These are phyloP conservation scores for Willowsia nigromaculata DNA, from an alignment of 2,888 invertebrate genomes.

Conservation along the genomic window DNA sequence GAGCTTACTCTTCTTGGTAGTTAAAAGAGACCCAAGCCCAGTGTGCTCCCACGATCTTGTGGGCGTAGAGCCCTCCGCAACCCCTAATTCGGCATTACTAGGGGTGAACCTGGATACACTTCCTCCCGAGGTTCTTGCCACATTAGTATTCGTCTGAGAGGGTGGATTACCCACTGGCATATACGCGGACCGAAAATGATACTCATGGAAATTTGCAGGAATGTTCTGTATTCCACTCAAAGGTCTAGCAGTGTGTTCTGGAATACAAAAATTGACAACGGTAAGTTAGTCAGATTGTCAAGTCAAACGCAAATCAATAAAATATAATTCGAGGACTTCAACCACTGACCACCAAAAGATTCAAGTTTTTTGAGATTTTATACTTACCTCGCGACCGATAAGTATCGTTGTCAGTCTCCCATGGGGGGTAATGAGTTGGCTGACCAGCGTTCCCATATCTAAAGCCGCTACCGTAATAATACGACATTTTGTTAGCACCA, in stretches of 20 bases:
- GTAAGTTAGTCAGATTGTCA: too few relatives aligned
- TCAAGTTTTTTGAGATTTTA: not conserved
- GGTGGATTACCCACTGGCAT: not conserved
- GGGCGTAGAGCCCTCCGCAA: not conserved
- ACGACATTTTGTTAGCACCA: not conserved
- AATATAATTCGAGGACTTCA: not conserved
- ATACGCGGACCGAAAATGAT: not conserved
- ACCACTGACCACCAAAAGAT: not conserved
- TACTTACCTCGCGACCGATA: not conserved
- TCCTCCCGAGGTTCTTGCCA: not conserved
- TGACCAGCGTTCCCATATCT: not conserved
- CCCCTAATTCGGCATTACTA: not conserved
- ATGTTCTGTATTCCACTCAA: not conserved
- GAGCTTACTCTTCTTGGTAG: constrained; percentile 27
- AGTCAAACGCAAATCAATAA: not conserved
- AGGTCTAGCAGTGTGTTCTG: not conserved
- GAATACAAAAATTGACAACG: too few relatives aligned
- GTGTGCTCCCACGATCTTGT: constrained; percentile 73
- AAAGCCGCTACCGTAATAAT: not conserved
- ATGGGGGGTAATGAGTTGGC: not conserved
- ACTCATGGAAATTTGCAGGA: not conserved
- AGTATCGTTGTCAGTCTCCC: not conserved
- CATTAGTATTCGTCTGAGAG: too few relatives aligned
- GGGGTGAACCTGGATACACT: not conserved
- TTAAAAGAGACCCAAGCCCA: constrained; percentile 62